phyloP scores from a whole-genome alignment of 2,888 invertebrate species.

The Atethmia centrago region DNA sequence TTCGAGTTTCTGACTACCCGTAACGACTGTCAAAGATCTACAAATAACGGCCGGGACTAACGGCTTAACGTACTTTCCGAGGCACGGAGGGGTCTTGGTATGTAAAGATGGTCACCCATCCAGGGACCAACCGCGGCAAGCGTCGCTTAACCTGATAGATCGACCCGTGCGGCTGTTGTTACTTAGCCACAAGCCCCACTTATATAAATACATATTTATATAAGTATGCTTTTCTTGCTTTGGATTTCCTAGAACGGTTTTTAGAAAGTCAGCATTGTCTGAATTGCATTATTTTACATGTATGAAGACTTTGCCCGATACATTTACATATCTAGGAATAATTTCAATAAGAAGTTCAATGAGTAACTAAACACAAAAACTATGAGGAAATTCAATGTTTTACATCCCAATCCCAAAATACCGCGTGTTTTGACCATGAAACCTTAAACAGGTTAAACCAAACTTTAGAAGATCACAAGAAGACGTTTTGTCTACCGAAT shows the following conservation, averaged over 20 bases:
- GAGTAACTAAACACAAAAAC: neutral
- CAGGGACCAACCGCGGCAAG: too few species aligned
- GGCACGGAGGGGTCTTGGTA: too few species aligned
- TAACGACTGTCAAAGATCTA: too few species aligned
- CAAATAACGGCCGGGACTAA: too few species aligned
- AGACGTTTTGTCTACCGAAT: neutral
- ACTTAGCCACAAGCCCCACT: too few species aligned
- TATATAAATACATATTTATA: too few species aligned
- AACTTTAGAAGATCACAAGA: neutral
- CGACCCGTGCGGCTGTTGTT: too few species aligned
- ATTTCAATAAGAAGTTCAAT: neutral
- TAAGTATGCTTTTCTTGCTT: neutral
- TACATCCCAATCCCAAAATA: neutral
- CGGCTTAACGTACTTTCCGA: too few species aligned
- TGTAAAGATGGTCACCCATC: too few species aligned
- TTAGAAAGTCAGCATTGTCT: slow-evolving; percentile 1
- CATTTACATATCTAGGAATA: slow-evolving; percentile 1
- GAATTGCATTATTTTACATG: neutral
- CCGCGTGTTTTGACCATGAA: neutral
- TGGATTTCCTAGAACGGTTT: neutral
- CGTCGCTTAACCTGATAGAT: too few species aligned
- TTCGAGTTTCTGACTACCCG: too few species aligned
- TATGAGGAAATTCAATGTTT: neutral
- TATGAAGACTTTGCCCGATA: neutral
- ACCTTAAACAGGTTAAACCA: neutral